Evolutionary conservation across 2,113 vertebrate species (phyloP).

Genomic region (Phodopus roborovskii): DNA sequence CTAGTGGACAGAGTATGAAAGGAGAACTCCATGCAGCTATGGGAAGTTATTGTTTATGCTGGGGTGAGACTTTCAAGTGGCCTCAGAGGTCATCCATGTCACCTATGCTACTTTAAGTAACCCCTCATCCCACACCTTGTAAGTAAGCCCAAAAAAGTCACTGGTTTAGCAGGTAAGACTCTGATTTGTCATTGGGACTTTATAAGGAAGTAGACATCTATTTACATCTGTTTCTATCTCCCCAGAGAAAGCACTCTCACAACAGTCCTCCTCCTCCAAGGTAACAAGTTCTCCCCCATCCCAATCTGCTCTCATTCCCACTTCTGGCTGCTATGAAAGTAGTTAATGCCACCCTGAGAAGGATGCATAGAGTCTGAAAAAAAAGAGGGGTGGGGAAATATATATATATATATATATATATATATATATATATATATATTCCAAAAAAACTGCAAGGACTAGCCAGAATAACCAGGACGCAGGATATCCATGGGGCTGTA

Average conservation of each 20-base stretch:
- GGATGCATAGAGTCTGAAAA: background rate
- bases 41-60: background rate
- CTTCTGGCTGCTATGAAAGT: background rate
- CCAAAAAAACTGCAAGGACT: conserved; percentile 10
- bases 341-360: conserved; percentile 32
- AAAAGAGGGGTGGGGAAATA: too few species aligned
- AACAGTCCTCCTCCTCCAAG: background rate
- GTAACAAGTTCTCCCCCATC: background rate
- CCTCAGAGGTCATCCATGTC: background rate
- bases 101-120: background rate
- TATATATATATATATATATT: background rate
- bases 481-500: background rate
- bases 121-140: background rate
- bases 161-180: background rate
- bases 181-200: background rate
- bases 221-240: background rate
- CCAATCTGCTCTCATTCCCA: background rate
- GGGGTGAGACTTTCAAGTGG: too few species aligned
- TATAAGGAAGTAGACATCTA: background rate
- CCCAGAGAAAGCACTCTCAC: background rate
- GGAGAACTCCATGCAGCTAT: too few species aligned
- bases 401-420: too few species aligned
- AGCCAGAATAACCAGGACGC: background rate
- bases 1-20: background rate
- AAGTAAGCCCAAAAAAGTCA: background rate